Base-by-base conservation (phyloP, 2,113 vertebrate genomes). In the Chamaetylas fuelleborni region DNA sequence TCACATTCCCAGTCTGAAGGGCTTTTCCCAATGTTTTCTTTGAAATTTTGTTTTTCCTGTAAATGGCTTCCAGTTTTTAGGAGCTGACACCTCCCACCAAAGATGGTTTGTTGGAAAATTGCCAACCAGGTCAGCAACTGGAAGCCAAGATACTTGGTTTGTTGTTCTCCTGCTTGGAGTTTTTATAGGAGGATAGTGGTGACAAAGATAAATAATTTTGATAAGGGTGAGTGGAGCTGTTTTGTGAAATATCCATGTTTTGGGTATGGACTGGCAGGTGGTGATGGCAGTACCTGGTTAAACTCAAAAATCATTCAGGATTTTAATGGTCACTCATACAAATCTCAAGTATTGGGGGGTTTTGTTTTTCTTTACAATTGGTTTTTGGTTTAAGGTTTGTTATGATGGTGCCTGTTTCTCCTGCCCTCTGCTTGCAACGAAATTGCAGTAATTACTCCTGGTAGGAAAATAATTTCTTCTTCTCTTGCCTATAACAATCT, bases 1-100 rank as follows among this genome's bases (percentile, higher is more conserved):
- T 83, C 2, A 0, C 33, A 2, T 23, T 60, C n/a, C 40, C 45
- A 18, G 0, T 19, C 3, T 7, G 34, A 67, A 34, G 40, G 33
- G 23, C 19, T 67, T 71, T 71, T 51, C 50, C 42, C 29, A 50
- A 26, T 14, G 24, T 50, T 50, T 50, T 50, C 48, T 50, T 50
- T 50, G 25, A 50, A 50, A 50, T 47, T 23, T 47, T 47, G 47
- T 47, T 47, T 23, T 47, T 47, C 47, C 74, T 86, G 15, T n/a
- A 15, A 67, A 57, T 38, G 34, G 14, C 25, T 60, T 80, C 58
- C 36, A 43, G 0, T 28, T 69, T 76, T 60, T 67, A 4, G 2
- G 29, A 81, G 65, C 69, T 60, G 34, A 42, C 43, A 76, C 12
- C 9, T 82, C 57, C 70, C 42, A 60, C 43, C 31, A 33, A 16